Evolutionary conservation across 1,140 invertebrate species (phyloP), one percentile per base, ranked within the genome.

Genomic region (Pseudomyrmex concolor): DNA sequence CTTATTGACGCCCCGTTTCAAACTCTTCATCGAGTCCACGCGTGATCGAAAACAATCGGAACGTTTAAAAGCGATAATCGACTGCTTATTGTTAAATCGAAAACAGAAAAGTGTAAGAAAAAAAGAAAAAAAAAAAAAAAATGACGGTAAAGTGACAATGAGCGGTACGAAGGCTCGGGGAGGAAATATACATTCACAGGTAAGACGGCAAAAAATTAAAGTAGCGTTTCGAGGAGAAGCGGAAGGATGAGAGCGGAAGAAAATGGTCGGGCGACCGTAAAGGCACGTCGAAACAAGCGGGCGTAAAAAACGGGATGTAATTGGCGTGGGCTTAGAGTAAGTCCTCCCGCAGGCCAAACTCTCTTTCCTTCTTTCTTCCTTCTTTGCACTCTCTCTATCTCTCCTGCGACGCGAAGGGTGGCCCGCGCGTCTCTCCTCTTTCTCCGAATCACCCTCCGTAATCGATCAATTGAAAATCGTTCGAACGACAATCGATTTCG

Each of bases 401-500:
- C 51, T 17, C 34, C 15, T 71, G 64, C 64, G 48, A 51, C 55
- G 55, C 43, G 77, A 62, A 71, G 73, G 82, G 78, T 54, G 66
- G 71, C 60, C 34, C 66, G 83, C 45, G 43, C 57, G n/a, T n/a
- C n/a, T 34, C 34, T 34, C 34, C 78, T 60, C 76, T 76, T 87
- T 86, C 81, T 62, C 66, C 88, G 64, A 62, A 62, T 73, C 72
- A 80, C 88, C 84, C 86, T 85, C 68, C 86, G 89, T 91, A 92
- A 93, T 93, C 90, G 91, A 93, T 93, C 91, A 93, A 93, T 92
- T 92, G 90, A 92, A 92, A 93, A 93, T 92, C 92, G 91, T 89
- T 93, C 89, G 85, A 92, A 92, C 91, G 91, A 92, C 91, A 93
- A 93, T 93, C 91, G 91, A 93, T 93, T 93, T 91, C 90, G 85